Evolutionary conservation across 2,797 vertebrate genomes (phyloP).

Genomic region (Acipenser ruthenus): DNA sequence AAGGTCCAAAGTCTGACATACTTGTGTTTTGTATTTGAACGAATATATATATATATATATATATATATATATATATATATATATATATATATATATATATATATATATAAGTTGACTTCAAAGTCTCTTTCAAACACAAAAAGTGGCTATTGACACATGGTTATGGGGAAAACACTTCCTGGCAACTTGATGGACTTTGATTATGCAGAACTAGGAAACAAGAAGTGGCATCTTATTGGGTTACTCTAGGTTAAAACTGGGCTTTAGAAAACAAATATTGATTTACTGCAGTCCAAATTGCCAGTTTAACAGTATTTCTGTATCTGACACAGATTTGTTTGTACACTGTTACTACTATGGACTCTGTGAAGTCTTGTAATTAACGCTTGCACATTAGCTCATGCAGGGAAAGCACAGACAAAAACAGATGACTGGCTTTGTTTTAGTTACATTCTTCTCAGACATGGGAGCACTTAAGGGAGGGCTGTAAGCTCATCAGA

Average conservation of each 20-base stretch:
- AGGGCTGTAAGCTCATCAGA: slow-evolving; percentile 53
- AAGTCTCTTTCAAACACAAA: too few species aligned
- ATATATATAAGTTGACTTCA: too few species aligned
- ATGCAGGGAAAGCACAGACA: slow-evolving; percentile 61
- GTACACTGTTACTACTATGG: slow-evolving; percentile 63
- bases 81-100: too few species aligned
- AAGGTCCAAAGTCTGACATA: too few species aligned
- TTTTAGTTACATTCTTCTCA: slow-evolving; percentile 62
- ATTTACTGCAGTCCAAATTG: slow-evolving; percentile 65
- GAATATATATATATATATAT: too few species aligned
- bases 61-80: too few species aligned
- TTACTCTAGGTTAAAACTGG: not conserved
- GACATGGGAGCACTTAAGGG: slow-evolving; percentile 53
- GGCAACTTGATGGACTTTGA: too few species aligned
- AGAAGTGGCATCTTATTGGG: not conserved
- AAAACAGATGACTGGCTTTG: slow-evolving; percentile 66
- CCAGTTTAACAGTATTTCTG: slow-evolving; percentile 64
- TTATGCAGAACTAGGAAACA: not conserved
- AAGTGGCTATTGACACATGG: not conserved
- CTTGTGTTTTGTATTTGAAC: too few species aligned
- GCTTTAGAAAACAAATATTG: slow-evolving; percentile 43
- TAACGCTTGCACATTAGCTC: slow-evolving; percentile 70
- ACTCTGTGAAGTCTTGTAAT: slow-evolving; percentile 65
- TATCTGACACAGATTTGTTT: slow-evolving; percentile 67
- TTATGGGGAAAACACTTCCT: not conserved